Evolutionary conservation across 2,797 vertebrate species (phyloP), one percentile per base, ranked within the genome.

Genomic region (Gadopsis marmoratus): DNA sequence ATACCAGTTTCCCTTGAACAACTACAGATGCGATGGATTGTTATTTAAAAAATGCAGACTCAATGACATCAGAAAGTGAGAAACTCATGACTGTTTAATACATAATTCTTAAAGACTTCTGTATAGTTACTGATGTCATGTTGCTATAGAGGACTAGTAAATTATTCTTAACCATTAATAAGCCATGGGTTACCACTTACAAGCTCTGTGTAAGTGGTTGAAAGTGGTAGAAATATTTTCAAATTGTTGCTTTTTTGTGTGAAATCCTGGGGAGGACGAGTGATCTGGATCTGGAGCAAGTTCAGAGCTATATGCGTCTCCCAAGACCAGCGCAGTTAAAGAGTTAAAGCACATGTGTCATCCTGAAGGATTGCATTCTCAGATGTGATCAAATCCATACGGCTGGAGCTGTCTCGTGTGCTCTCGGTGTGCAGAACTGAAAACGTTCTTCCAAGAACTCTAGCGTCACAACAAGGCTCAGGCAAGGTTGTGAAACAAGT

Each of bases 341-440:
- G 11, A 58, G 54, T 59, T 39, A 37, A 26, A 81, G 29, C 71
- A 58, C 59, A 66, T 80, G 65, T 73, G 59, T 83, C 58, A 71
- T 29, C 50, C 53, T 21, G 13, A 50, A 41, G 45, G 61, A 41
- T 53, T 79, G 13, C 60, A 47, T 74, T 69, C 70, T 48, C n/a
- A 14, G 43, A 29, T 78, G 79, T 71, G 8, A 89, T 85, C 31
- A 60, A 66, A 79, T 54, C 86, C 81, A 84, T 51, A 62, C 16
- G 19, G 33, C 51, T 51, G 16, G 41, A 74, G 35, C 65, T 29
- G 26, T 26, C 31, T 60, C 56, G 48, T n/a, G 41, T 35, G 23
- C 17, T 55, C 31, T 56, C 41, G 4, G 26, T n/a, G 53, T 4
- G 17, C 59, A 7, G 37, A 75, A 26, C 29, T 60, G 14, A 31